Evolutionary conservation across 2,888 invertebrate species (phyloP).

Genomic region (Leptopterna dolabrata): DNA sequence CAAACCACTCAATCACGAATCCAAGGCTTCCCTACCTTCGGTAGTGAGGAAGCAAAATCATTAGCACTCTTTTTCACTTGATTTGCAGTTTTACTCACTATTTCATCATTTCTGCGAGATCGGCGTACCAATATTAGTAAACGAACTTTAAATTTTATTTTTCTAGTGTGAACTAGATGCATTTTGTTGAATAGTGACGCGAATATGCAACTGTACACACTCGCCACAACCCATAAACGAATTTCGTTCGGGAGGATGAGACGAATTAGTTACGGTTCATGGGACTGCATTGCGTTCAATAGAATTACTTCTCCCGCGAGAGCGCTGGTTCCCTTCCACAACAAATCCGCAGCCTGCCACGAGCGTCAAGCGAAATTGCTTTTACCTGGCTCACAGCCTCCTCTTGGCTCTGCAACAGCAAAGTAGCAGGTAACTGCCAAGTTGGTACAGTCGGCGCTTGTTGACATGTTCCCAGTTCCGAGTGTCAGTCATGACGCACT

Average conservation of each 20-base stretch:
- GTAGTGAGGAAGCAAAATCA: too few species aligned
- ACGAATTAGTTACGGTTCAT: conserved; percentile 3
- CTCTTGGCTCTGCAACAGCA: background rate
- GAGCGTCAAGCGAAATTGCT: background rate
- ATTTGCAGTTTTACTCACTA: too few species aligned
- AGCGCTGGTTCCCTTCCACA: background rate
- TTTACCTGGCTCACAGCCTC: background rate
- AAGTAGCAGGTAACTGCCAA: background rate
- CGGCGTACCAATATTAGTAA: too few species aligned
- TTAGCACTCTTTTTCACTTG: too few species aligned
- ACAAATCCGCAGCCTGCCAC: background rate
- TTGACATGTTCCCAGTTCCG: background rate
- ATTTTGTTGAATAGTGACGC: too few species aligned
- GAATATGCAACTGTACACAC: too few species aligned
- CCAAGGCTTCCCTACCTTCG: too few species aligned
- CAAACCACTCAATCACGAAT: too few species aligned
- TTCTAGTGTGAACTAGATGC: too few species aligned
- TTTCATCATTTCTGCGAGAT: too few species aligned
- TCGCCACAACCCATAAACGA: background rate
- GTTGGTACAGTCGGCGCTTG: background rate
- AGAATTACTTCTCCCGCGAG: background rate
- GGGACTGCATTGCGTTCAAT: background rate
- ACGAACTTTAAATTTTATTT: too few species aligned
- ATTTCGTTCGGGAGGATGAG: background rate
- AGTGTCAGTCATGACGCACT: background rate